Percentiles rank a stretch among this genome's conserved stretches.
These are phyloP conservation scores for Diplodus puntazzo DNA, from an alignment of 2,797 vertebrate species.

Conservation along the genomic window DNA sequence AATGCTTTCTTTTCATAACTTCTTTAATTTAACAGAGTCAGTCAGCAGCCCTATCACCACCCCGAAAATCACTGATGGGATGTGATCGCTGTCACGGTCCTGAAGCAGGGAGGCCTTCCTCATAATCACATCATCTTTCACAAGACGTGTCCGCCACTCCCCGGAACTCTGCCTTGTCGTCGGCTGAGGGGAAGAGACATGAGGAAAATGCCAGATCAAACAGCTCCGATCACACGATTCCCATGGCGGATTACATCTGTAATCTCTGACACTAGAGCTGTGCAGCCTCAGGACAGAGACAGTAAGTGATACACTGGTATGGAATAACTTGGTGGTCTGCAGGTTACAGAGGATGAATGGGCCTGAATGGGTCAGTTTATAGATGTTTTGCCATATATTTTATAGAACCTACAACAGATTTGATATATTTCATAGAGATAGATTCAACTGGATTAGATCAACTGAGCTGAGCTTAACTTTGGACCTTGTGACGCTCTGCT, in stretches of 20 bases:
- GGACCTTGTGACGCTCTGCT: not conserved
- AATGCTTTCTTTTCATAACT: not conserved
- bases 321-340: constrained; percentile 6
- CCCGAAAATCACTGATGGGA: constrained; percentile 39
- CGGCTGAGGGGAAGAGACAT: constrained; percentile 13
- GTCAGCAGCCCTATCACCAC: constrained; percentile 31
- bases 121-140: constrained; percentile 46
- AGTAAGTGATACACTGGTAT: constrained; percentile 10
- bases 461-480: no score
- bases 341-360: not conserved
- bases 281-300: constrained; percentile 18
- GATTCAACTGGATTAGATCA: no score
- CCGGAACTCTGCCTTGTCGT: constrained; percentile 10
- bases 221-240: constrained; percentile 17
- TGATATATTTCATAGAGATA: not conserved
- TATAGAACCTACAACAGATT: not conserved
- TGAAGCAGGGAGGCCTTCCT: constrained; percentile 20
- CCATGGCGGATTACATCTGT: constrained; percentile 25
- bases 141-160: constrained; percentile 21
- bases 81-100: constrained; percentile 24
- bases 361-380: not conserved
- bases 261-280: constrained; percentile 31
- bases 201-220: constrained; percentile 43
- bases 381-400: not conserved
- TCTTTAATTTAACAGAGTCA: constrained; percentile 18